Evolutionary conservation across 2,888 invertebrate species (phyloP), one percentile per base, ranked within the genome.

Genomic region (Caenorhabditis sp.): DNA sequence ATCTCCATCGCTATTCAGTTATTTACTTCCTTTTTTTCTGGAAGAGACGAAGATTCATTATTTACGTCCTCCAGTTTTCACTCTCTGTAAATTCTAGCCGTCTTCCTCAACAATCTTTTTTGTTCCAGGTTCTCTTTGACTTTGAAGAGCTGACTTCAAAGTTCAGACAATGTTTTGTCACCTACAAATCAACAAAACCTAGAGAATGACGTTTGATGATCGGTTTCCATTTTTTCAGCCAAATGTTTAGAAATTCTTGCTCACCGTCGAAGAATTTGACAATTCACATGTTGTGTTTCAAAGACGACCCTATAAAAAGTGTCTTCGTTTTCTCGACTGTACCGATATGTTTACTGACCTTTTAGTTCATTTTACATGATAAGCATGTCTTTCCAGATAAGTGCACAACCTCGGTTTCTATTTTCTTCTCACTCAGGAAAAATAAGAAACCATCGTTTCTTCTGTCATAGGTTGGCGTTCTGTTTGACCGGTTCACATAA

Each of bases 211-310:
- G 77, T 69, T 35, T 44, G 26, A 58, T n/a, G 58, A 19, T 31
- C 26, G 51, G 74, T 56, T 44, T 41, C 26, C 6, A 47, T n/a
- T 47, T 59, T 68, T 76, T 76, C 76, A 58, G 44, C 41, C 26
- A 44, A 76, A 68, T 76, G 76, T 76, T 76, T 76, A 59, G 66
- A 69, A 54, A 68, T 41, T 61, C 35, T 69, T 69, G 77, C 77
- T 77, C 77, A 77, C 69, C 63, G 64, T 38, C 59, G 16, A 49
- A 61, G 68, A 76, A 76, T 76, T 76, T 26, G 51, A 47, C 51
- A 14, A 68, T 68, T 68, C 66, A 19, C 16, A 66, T 75, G 59
- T 76, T 59, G 7, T 76, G 76, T 56, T 68, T 76, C 56, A 26
- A 54, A 51, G 59, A 59, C 38, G 24, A 41, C 63, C 76, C 28